Conservation (phyloP, 2,888 invertebrate genomes). For the Copidosoma aretas region DNA sequence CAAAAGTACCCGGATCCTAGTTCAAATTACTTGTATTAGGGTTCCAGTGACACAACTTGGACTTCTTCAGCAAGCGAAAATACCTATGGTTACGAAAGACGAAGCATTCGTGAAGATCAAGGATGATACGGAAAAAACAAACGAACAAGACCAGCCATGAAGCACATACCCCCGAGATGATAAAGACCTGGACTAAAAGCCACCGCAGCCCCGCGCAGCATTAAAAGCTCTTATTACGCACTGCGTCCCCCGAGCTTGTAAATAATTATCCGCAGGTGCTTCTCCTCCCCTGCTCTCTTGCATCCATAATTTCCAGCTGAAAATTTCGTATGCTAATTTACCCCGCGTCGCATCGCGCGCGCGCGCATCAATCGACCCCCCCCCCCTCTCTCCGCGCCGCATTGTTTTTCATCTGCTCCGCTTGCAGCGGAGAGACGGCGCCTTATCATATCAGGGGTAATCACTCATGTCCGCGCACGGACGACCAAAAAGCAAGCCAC, state of each 20-base stretch:
- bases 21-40: too few relatives aligned
- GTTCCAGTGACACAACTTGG: too few relatives aligned
- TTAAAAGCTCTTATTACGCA: conserved; percentile 23
- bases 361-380: not conserved
- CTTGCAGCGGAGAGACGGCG: not conserved
- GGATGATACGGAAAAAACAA: too few relatives aligned
- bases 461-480: conserved; percentile 35
- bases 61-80: too few relatives aligned
- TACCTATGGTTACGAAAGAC: too few relatives aligned
- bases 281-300: not conserved
- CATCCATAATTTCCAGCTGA: conserved; percentile 35
- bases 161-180: too few relatives aligned
- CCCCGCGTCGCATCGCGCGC: not conserved
- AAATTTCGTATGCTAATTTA: conserved; percentile 35
- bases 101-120: too few relatives aligned
- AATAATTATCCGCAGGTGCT: conserved; percentile 38
- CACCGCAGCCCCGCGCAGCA: not conserved
- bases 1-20: too few relatives aligned
- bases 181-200: too few relatives aligned
- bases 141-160: too few relatives aligned
- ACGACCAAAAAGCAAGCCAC: too few relatives aligned
- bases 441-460: conserved; percentile 40
- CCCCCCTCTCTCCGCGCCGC: not conserved
- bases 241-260: conserved; percentile 15
- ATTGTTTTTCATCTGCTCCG: conserved; percentile 35